Evolutionary conservation across 2,888 invertebrate genomes (phyloP).

Genomic region (Eupithecia centaureata): DNA sequence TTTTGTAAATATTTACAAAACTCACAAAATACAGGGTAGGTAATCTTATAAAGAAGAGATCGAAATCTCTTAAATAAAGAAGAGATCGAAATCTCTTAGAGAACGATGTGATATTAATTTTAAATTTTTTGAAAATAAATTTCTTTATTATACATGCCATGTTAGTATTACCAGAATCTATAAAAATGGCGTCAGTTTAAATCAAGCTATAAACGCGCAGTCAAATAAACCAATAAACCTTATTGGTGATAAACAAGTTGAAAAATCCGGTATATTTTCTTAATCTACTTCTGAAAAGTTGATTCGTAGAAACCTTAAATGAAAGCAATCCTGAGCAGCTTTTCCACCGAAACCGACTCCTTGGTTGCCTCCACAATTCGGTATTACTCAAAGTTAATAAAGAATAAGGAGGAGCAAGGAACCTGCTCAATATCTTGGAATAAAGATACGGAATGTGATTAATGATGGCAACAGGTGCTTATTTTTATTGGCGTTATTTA

Average conservation of each 20-base stretch:
- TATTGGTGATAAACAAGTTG: no score
- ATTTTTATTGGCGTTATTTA: conserved; percentile 9
- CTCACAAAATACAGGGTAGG: background rate
- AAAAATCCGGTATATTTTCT: background rate
- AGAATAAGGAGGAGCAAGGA: background rate
- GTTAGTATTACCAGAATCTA: no score
- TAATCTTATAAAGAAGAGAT: background rate
- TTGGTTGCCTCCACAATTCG: background rate
- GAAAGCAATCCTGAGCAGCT: background rate
- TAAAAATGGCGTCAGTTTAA: no score
- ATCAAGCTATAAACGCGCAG: no score
- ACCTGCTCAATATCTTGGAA: conserved; percentile 4
- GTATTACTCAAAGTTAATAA: background rate
- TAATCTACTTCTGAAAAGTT: background rate
- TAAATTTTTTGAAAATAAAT: no score
- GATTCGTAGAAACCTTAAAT: background rate
- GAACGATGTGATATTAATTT: no score
- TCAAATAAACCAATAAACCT: no score
- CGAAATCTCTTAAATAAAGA: background rate
- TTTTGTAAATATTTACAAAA: background rate
- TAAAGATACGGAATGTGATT: conserved; percentile 15
- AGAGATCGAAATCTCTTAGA: no score
- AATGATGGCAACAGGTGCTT: conserved; percentile 22
- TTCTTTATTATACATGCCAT: no score
- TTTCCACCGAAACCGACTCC: background rate